Conservation (phyloP, 2,113 vertebrate genomes). For the Ceyx cyanopectus region DNA sequence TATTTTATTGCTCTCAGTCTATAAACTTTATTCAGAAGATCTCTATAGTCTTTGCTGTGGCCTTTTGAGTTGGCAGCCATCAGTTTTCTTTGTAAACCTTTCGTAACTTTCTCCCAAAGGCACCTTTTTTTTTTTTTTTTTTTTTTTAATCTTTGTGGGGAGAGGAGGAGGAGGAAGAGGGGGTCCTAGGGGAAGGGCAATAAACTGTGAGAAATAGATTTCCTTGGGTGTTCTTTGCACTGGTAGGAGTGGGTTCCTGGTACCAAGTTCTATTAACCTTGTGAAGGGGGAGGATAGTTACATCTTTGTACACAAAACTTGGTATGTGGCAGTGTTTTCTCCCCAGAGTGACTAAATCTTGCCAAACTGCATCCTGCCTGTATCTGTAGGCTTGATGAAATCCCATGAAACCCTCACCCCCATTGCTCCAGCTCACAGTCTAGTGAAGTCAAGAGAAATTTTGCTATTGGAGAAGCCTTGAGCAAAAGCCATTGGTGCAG, state of each 20-base stretch:
- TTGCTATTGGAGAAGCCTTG: neutral
- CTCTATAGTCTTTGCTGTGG: neutral
- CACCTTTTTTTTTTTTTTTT: neutral
- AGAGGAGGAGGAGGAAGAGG: neutral
- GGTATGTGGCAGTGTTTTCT: neutral
- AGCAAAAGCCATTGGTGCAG: neutral
- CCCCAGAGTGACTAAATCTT: neutral
- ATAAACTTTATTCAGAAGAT: neutral
- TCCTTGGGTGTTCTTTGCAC: neutral
- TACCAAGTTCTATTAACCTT: neutral
- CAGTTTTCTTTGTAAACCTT: neutral
- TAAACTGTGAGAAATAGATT: neutral
- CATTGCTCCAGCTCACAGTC: neutral
- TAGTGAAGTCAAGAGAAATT: neutral
- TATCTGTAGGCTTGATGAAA: neutral
- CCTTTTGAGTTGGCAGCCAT: neutral
- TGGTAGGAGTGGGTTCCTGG: neutral
- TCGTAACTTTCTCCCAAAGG: neutral
- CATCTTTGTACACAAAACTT: fast-evolving
- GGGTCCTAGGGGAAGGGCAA: fast-evolving
- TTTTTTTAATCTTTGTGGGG: neutral
- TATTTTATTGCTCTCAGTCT: neutral
- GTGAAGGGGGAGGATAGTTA: neutral
- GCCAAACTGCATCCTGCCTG: neutral
- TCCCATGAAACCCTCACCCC: neutral